phyloP scores from a whole-genome alignment of 2,113 vertebrate genomes.

The Chelonoidis abingdonii region DNA sequence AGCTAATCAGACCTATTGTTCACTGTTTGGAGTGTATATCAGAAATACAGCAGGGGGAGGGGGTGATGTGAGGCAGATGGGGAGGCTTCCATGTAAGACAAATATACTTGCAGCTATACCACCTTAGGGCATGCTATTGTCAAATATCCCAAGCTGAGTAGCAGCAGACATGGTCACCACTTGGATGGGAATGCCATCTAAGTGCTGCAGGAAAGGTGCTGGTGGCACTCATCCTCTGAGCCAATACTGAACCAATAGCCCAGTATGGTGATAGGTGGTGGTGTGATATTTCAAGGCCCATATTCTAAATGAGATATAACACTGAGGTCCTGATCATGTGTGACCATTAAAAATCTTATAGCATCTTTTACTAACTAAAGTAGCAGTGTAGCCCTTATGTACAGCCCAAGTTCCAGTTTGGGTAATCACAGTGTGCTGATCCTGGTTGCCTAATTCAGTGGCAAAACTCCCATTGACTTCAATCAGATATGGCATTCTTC shows the following conservation, averaged over 20 bases:
- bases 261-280: neutral
- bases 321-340: neutral
- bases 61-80: neutral
- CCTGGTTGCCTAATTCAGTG: neutral
- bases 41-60: conserved; percentile 37
- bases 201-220: neutral
- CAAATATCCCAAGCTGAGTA: neutral
- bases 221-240: neutral
- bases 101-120: neutral
- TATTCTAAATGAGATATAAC: neutral
- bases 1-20: conserved; percentile 64
- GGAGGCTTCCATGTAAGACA: neutral
- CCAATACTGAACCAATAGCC: neutral
- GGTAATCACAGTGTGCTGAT: neutral
- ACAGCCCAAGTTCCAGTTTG: neutral
- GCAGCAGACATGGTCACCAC: neutral
- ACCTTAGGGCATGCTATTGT: neutral
- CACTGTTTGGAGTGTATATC: conserved; percentile 63
- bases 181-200: neutral
- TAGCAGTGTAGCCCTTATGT: neutral
- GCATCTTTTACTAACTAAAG: neutral
- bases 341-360: neutral
- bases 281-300: neutral
- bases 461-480: neutral
- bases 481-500: neutral